Conservation (phyloP, 2,113 vertebrate genomes). For the Orientallactaga bullata region DNA sequence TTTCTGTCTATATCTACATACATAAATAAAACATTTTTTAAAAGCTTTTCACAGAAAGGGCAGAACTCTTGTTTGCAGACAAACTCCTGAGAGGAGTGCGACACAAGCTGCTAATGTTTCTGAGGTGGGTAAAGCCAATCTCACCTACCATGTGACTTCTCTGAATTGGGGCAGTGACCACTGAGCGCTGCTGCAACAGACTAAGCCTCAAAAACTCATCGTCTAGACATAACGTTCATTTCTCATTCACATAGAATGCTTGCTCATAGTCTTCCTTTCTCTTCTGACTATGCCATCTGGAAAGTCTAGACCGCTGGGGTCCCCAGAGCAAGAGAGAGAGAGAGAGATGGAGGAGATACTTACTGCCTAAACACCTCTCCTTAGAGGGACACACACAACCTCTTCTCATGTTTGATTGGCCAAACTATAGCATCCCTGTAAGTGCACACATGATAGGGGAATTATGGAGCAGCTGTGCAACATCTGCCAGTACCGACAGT, state of each 20-base stretch:
- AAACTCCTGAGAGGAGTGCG: constrained; percentile 8
- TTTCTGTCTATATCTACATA: too few relatives aligned
- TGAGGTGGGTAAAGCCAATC: background rate
- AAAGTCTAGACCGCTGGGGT: background rate
- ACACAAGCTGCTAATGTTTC: background rate
- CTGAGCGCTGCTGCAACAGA: background rate
- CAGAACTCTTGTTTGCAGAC: background rate
- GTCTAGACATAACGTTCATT: background rate
- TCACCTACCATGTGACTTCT: background rate
- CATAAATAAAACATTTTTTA: too few relatives aligned
- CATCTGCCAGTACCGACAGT: background rate
- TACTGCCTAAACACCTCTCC: background rate
- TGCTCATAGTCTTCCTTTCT: background rate
- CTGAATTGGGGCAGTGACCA: background rate
- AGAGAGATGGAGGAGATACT: background rate
- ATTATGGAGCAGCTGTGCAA: background rate
- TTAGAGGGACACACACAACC: accelerated
- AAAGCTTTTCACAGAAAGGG: background rate
- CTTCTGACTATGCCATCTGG: background rate
- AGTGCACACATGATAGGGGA: background rate
- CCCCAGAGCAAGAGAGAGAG: background rate
- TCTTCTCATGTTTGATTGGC: background rate
- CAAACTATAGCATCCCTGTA: background rate
- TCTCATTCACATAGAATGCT: background rate
- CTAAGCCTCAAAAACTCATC: background rate